Percentiles rank a stretch among this genome's conserved stretches.
Evolutionary conservation across 1,140 invertebrate genomes (phyloP).

Genomic region (Lepidurus couesii): DNA sequence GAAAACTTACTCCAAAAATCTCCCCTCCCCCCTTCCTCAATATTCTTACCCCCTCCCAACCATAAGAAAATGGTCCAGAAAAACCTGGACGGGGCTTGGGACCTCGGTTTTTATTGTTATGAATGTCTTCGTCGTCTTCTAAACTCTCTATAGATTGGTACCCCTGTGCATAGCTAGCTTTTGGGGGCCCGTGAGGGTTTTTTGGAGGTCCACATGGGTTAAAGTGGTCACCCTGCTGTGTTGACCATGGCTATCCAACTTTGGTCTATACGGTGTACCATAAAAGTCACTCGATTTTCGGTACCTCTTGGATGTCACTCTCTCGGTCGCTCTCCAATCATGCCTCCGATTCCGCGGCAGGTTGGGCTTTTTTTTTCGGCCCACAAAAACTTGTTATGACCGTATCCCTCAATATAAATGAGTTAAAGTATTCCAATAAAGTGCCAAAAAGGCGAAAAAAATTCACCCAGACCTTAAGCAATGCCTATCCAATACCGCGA

Average conservation of each 20-base stretch:
- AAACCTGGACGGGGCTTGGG: neutral
- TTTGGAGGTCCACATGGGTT: neutral
- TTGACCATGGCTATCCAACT: constrained; percentile 17
- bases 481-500: neutral
- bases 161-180: neutral
- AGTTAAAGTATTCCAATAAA: constrained; percentile 15
- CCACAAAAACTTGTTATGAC: neutral
- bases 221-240: constrained; percentile 20
- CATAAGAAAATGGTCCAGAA: constrained; percentile 8
- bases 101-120: constrained; percentile 12
- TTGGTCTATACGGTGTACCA: neutral
- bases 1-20: neutral
- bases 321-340: neutral
- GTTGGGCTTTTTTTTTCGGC: neutral
- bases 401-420: constrained; percentile 18
- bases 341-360: neutral
- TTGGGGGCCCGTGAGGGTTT: neutral
- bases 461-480: neutral
- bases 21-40: neutral
- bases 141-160: neutral
- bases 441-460: neutral
- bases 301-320: neutral
- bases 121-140: constrained; percentile 14
- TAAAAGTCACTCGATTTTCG: constrained; percentile 5
- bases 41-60: neutral